These are phyloP conservation scores for Neoscelio sp. DNA, from an alignment of 2,888 invertebrate genomes.

Conservation along the genomic window DNA sequence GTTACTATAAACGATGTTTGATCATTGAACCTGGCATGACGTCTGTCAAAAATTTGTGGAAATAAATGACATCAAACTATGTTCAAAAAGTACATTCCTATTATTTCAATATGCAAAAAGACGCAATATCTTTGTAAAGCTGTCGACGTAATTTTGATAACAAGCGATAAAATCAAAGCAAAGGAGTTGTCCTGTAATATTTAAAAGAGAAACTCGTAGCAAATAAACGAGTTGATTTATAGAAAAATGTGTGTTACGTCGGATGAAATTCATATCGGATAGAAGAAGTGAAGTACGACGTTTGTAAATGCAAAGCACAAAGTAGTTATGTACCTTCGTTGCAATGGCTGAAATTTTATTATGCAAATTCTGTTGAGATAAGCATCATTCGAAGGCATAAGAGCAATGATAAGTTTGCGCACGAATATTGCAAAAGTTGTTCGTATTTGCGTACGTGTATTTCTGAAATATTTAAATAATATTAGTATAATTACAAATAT, in stretches of 20 bases:
- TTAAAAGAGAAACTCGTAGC: background rate
- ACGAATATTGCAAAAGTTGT: conserved; percentile 22
- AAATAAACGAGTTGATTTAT: conserved; percentile 18
- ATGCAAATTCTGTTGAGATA: conserved; percentile 19
- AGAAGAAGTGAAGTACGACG: conserved; percentile 25
- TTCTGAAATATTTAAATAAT: conserved; percentile 13
- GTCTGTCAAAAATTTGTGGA: no score
- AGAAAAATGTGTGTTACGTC: conserved; percentile 19
- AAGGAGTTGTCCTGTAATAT: background rate
- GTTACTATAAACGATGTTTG: no score
- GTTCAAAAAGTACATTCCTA: no score
- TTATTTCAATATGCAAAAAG: background rate
- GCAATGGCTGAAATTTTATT: conserved; percentile 22
- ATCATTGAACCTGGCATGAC: no score
- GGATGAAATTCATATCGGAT: conserved; percentile 32
- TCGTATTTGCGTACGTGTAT: conserved; percentile 13
- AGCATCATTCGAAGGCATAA: conserved; percentile 8
- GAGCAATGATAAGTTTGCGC: conserved; percentile 7
- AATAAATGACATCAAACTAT: no score
- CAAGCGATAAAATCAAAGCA: conserved; percentile 5
- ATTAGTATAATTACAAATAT: conserved; percentile 26
- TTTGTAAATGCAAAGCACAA: conserved; percentile 35
- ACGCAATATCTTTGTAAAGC: background rate
- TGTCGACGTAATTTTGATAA: conserved; percentile 4
- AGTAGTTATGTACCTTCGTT: conserved; percentile 26